These are phyloP conservation scores for Scaptomyza hsui DNA, from an alignment of 1,140 invertebrate genomes.

Conservation along the genomic window DNA sequence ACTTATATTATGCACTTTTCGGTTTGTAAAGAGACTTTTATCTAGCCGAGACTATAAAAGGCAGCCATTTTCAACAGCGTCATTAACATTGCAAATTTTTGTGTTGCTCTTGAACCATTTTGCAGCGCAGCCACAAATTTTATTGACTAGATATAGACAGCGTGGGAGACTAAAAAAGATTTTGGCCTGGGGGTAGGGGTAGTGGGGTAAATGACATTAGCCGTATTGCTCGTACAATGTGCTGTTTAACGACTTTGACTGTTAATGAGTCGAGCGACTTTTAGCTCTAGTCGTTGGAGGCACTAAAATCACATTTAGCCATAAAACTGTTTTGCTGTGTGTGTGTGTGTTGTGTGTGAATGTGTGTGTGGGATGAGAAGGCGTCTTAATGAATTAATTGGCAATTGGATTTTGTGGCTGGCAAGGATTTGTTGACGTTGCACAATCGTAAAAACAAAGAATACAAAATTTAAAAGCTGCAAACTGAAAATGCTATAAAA, in stretches of 20 bases:
- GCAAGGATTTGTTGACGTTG: conserved; percentile 72
- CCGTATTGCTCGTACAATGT: conserved; percentile 57
- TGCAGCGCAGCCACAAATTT: conserved; percentile 35
- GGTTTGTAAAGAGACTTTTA: conserved; percentile 35
- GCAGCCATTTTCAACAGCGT: conserved; percentile 29
- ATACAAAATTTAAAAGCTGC: conserved; percentile 45
- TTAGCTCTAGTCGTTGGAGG: conserved; percentile 33
- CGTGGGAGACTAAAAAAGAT: not conserved
- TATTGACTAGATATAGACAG: conserved; percentile 62
- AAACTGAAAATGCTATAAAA: conserved; percentile 35
- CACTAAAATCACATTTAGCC: conserved; percentile 69
- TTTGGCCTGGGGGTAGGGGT: not conserved
- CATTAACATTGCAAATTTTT: conserved; percentile 50
- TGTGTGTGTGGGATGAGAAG: conserved; percentile 13
- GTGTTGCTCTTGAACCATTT: conserved; percentile 20
- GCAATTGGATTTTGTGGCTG: conserved; percentile 74
- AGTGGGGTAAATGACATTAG: conserved; percentile 50
- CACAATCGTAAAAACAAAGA: conserved; percentile 55
- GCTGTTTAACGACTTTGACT: conserved; percentile 74
- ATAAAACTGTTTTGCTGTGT: conserved; percentile 60
- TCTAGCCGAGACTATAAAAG: conserved; percentile 33
- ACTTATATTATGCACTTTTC: conserved; percentile 28
- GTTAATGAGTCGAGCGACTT: conserved; percentile 74
- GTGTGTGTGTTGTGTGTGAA: conserved; percentile 13
- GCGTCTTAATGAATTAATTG: conserved; percentile 74